Percentiles rank a stretch among this genome's conserved stretches.
These are phyloP conservation scores for Caenorhabditis sp. DNA, from an alignment of 2,888 invertebrate species.

Conservation along the genomic window DNA sequence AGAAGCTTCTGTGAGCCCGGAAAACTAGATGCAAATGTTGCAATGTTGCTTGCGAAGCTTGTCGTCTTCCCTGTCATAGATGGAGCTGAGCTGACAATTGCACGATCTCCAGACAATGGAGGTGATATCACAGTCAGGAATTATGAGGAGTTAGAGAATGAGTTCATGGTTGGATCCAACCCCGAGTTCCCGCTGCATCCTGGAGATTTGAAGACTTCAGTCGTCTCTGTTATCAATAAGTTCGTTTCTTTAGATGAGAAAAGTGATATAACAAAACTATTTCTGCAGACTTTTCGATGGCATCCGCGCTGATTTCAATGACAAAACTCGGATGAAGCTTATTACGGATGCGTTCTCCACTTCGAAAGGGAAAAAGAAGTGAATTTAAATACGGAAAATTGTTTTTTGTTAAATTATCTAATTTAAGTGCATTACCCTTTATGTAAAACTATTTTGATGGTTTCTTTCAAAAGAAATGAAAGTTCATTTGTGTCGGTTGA, in stretches of 20 bases:
- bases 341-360: slow-evolving; percentile 70
- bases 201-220: slow-evolving; percentile 92
- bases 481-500: not conserved
- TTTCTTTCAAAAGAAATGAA: not conserved
- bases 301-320: slow-evolving; percentile 65
- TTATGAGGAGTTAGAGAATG: slow-evolving; percentile 90
- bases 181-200: slow-evolving; percentile 88
- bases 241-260: slow-evolving; percentile 2
- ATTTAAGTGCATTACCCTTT: not conserved
- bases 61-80: slow-evolving; percentile 75
- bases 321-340: slow-evolving; percentile 64
- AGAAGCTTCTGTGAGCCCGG: slow-evolving; percentile 82
- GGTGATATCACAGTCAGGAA: slow-evolving; percentile 89
- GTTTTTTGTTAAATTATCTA: too few species aligned
- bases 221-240: slow-evolving; percentile 91
- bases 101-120: slow-evolving; percentile 87
- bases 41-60: slow-evolving; percentile 73
- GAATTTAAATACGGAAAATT: too few species aligned
- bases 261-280: too few species aligned
- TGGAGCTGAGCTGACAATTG: slow-evolving; percentile 68
- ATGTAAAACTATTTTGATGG: too few species aligned
- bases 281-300: slow-evolving; percentile 69
- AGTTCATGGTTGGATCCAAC: slow-evolving; percentile 87
- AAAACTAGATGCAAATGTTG: slow-evolving; percentile 78
- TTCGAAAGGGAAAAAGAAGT: slow-evolving; percentile 69